These are phyloP conservation scores for Nothobranchius furzeri DNA, from an alignment of 2,113 vertebrate genomes.

Conservation along the genomic window DNA sequence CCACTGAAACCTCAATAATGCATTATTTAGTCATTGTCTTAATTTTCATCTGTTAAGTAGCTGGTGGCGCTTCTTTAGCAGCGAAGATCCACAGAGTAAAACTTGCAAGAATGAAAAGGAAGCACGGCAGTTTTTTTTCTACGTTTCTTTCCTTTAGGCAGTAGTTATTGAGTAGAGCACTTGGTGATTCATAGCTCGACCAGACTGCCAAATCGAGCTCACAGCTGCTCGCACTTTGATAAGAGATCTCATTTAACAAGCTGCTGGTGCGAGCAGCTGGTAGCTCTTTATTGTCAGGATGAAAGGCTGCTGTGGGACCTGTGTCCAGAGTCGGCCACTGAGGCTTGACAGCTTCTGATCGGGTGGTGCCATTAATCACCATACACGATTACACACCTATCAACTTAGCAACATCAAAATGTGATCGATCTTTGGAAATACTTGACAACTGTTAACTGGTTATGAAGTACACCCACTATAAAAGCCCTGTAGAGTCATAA, in stretches of 20 bases:
- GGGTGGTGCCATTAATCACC: neutral
- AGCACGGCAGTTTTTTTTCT: neutral
- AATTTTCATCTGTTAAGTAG: neutral
- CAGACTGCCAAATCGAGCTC: slow-evolving; percentile 33
- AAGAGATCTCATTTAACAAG: slow-evolving; percentile 57
- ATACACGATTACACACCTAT: slow-evolving; percentile 1
- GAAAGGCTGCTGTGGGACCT: slow-evolving; percentile 38
- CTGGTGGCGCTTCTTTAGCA: neutral
- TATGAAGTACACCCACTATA: neutral
- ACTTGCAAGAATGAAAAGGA: slow-evolving; percentile 22
- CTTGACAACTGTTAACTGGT: neutral
- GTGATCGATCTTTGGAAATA: neutral
- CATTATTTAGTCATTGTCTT: neutral
- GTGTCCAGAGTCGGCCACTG: slow-evolving; percentile 16
- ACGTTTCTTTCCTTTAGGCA: slow-evolving; percentile 5
- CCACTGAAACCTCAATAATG: neutral
- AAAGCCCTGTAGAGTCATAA: neutral
- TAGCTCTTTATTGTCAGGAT: slow-evolving; percentile 35
- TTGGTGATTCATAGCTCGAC: slow-evolving; percentile 47
- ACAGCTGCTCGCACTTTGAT: slow-evolving; percentile 57
- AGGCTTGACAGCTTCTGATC: neutral
- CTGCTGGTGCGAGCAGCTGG: slow-evolving; percentile 45
- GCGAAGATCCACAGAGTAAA: slow-evolving; percentile 1
- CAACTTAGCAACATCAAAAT: neutral
- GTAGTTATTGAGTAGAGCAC: slow-evolving; percentile 20